phyloP scores from a whole-genome alignment of 2,113 vertebrate species.

The Perognathus longimembris region DNA sequence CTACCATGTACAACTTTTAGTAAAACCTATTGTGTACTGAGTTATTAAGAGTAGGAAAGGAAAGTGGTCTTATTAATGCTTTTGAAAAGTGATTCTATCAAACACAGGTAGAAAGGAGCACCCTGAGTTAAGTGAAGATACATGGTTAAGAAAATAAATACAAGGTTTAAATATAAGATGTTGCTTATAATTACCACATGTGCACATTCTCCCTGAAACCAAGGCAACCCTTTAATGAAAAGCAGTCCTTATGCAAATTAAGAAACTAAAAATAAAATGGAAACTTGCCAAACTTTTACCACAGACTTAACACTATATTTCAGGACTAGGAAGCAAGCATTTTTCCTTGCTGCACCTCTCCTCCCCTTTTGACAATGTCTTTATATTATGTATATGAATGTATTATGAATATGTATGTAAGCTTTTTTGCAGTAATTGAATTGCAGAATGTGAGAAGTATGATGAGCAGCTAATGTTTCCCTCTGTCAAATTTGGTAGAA shows the following conservation, averaged over 20 bases:
- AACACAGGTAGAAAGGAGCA: background rate
- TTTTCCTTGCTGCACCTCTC: background rate
- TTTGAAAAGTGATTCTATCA: conserved; percentile 4
- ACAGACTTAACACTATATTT: conserved; percentile 53
- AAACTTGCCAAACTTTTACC: conserved; percentile 47
- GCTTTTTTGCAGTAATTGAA: background rate
- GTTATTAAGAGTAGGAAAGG: conserved; percentile 18
- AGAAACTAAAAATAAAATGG: conserved; percentile 74
- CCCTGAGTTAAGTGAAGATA: conserved; percentile 15
- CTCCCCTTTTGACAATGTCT: background rate
- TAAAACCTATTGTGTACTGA: conserved; percentile 53
- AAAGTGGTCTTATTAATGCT: conserved; percentile 14
- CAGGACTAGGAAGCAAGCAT: background rate
- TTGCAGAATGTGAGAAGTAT: background rate
- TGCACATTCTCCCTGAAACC: conserved; percentile 29
- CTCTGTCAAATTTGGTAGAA: conserved; percentile 15
- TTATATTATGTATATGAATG: background rate
- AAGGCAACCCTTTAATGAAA: conserved; percentile 45
- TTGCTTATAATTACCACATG: conserved; percentile 12
- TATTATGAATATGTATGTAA: background rate
- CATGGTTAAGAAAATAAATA: background rate
- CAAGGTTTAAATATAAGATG: background rate
- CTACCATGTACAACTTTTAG: background rate
- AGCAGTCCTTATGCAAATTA: conserved; percentile 75
- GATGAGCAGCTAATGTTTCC: background rate